Evolutionary conservation across 2,797 vertebrate genomes (phyloP).

Genomic region (Chelon auratus): DNA sequence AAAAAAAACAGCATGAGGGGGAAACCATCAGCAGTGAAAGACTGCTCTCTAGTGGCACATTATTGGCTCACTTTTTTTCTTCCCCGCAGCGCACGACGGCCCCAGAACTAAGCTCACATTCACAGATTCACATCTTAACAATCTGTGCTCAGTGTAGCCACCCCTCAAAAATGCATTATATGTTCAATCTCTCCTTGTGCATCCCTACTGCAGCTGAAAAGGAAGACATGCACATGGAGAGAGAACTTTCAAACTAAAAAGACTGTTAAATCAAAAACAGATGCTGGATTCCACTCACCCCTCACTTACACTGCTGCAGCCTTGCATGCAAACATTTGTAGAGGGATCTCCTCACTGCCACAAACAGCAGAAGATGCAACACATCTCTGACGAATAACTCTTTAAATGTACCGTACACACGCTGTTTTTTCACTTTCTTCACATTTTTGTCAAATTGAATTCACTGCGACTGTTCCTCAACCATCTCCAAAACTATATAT

Average conservation of each 20-base stretch:
- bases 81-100: too few species aligned
- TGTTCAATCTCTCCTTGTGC: background rate
- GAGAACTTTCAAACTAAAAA: background rate
- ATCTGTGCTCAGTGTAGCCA: background rate
- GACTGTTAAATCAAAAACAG: background rate
- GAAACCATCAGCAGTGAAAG: slow-evolving; percentile 37
- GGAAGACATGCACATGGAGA: background rate
- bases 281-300: too few species aligned
- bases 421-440: too few species aligned
- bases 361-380: background rate
- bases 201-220: background rate
- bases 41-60: slow-evolving; percentile 74
- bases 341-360: background rate
- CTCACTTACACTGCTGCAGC: background rate
- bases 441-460: too few species aligned
- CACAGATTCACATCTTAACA: background rate
- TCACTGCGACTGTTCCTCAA: too few species aligned
- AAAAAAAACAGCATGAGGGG: background rate
- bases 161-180: background rate
- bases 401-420: background rate
- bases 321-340: background rate
- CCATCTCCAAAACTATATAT: too few species aligned
- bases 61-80: background rate
- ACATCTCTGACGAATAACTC: background rate
- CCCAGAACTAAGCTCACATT: background rate